phyloP scores from a whole-genome alignment of 2,888 invertebrate genomes.

The Falcaria lacertinaria region DNA sequence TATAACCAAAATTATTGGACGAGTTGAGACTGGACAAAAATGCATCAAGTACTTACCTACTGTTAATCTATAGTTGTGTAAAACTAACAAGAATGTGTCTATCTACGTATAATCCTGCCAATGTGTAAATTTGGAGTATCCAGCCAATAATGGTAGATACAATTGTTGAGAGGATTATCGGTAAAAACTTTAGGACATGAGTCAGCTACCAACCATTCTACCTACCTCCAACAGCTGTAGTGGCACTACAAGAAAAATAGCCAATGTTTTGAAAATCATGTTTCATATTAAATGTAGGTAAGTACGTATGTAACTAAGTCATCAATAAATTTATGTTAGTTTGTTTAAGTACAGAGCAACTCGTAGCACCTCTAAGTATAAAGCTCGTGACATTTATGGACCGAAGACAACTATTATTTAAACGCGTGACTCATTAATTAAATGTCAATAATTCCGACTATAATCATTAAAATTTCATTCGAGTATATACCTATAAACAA shows the following conservation, averaged over 20 bases:
- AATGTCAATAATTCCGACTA: too few relatives aligned
- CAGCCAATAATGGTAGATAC: background rate
- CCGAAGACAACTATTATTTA: constrained; percentile 14
- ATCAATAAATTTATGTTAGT: constrained; percentile 8
- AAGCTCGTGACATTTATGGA: constrained; percentile 27
- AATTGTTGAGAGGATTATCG: background rate
- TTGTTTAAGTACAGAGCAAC: constrained; percentile 45
- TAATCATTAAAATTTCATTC: constrained; percentile 4
- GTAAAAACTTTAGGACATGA: background rate
- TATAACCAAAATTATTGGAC: too few relatives aligned
- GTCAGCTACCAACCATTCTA: background rate
- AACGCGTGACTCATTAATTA: background rate
- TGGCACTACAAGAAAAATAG: background rate
- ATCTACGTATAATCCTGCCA: too few relatives aligned
- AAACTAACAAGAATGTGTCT: too few relatives aligned
- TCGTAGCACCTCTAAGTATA: constrained; percentile 43
- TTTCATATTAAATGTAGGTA: background rate
- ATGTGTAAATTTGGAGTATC: too few relatives aligned
- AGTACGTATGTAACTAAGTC: constrained; percentile 3
- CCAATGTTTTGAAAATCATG: background rate
- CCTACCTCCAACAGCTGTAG: background rate
- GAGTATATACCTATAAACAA: too few relatives aligned
- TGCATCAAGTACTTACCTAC: too few relatives aligned
- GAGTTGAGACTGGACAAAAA: too few relatives aligned
- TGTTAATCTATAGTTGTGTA: too few relatives aligned